Evolutionary conservation across 2,113 vertebrate genomes (phyloP), one percentile per base, ranked within the genome.

Genomic region (Ahaetulla prasina): DNA sequence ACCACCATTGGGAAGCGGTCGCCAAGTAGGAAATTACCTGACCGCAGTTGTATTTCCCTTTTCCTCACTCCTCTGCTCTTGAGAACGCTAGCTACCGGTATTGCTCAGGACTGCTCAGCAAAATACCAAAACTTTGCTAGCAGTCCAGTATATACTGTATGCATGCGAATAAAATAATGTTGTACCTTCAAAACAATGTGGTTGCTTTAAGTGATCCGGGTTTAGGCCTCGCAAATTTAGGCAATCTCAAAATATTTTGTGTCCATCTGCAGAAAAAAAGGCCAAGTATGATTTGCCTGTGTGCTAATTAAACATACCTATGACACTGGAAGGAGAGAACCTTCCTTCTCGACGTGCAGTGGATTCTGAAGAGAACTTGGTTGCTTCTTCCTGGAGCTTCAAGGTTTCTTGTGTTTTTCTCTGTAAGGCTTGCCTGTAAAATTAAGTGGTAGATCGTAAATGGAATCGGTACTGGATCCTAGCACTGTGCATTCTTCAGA

Each of bases 401-500:
- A 95, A 86, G 90, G 85, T 90, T 88, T 96, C 90, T 90, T 92
- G 91, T 49, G 90, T 87, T 94, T 94, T 80, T 60, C 94, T 90
- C 95, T 91, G 93, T 85, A 92, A 87, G 53, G 94, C 90, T 93
- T 96, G 92, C 94, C 96, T 95, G 90, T 4, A 55, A 87, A 96
- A 96, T 0, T 25, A 87, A 87, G 89, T 8, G 85, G 0, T 14
- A 20, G 47, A 63, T 80, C 18, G 39, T 47, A n/a, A 60, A 50
- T 89, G 43, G 39, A 85, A 53, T 52, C 35, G 14, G 30, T 8
- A 47, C 23, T 57, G 30, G 47, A 47, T 18, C 30, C 30, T 5
- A 39, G 10, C n/a, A 25, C 7, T 1, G 10, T 0, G 0, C 30
- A 18, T 16, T n/a, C 14, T 35, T 68, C 63, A 80, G 74, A 80